These are phyloP conservation scores for Mythimna pallens DNA, from an alignment of 2,888 invertebrate genomes.

Conservation along the genomic window DNA sequence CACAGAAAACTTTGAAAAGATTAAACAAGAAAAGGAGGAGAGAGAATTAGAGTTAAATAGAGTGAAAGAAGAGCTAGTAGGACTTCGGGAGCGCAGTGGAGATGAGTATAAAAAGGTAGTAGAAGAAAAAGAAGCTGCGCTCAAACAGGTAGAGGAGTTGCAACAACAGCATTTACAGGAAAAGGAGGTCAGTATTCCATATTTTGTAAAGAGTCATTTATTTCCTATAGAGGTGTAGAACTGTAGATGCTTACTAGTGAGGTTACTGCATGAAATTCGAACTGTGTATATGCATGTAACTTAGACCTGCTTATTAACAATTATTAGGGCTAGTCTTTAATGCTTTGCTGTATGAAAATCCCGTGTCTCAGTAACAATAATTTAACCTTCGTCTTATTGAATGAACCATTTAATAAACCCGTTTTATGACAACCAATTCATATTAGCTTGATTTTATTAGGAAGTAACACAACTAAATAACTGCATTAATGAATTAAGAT, in stretches of 20 bases:
- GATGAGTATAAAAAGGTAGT: slow-evolving; percentile 83
- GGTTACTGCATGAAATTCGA: slow-evolving; percentile 40
- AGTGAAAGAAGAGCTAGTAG: slow-evolving; percentile 81
- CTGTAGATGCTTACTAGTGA: slow-evolving; percentile 46
- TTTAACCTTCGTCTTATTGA: background rate
- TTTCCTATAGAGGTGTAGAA: slow-evolving; percentile 29
- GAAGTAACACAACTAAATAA: slow-evolving; percentile 73
- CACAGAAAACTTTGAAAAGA: slow-evolving; percentile 77
- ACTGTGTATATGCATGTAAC: slow-evolving; percentile 17
- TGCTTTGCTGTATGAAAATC: slow-evolving; percentile 22
- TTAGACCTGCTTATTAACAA: slow-evolving; percentile 29
- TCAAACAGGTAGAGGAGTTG: slow-evolving; percentile 79
- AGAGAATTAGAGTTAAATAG: slow-evolving; percentile 79
- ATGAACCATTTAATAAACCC: slow-evolving; percentile 7
- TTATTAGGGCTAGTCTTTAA: slow-evolving; percentile 21
- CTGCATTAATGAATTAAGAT: slow-evolving; percentile 74
- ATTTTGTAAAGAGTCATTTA: slow-evolving; percentile 24
- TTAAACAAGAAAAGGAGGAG: slow-evolving; percentile 80
- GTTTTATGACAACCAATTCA: slow-evolving; percentile 36
- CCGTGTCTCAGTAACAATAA: slow-evolving; percentile 15
- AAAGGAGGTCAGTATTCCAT: slow-evolving; percentile 82
- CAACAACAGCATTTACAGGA: slow-evolving; percentile 80
- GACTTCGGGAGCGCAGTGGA: slow-evolving; percentile 80
- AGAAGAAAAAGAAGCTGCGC: slow-evolving; percentile 81
- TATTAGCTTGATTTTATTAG: slow-evolving; percentile 74